These are phyloP conservation scores for Apeltes quadracus DNA, from an alignment of 2,113 vertebrate genomes.

Conservation along the genomic window DNA sequence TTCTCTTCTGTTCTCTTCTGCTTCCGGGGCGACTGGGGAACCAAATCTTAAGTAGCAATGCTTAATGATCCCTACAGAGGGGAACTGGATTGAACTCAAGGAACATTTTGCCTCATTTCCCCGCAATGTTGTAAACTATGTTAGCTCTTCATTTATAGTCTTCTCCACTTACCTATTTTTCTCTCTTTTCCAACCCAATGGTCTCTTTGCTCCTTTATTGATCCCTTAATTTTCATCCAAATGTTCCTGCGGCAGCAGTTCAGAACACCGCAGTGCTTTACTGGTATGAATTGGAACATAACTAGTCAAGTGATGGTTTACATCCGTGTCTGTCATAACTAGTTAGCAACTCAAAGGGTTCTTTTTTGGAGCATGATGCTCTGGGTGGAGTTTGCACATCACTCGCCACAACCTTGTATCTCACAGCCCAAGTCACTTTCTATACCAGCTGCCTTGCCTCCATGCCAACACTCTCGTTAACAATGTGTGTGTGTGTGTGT, in stretches of 20 bases:
- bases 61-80: neutral
- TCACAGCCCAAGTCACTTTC: conserved; percentile 24
- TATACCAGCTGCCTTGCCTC: conserved; percentile 30
- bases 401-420: conserved; percentile 26
- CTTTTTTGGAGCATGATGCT: too few species aligned
- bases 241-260: too few species aligned
- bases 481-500: conserved; percentile 1
- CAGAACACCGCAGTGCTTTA: too few species aligned
- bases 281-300: too few species aligned
- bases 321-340: too few species aligned
- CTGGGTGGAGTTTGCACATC: too few species aligned
- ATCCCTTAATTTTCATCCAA: too few species aligned
- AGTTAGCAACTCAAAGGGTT: too few species aligned
- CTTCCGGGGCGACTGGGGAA: neutral
- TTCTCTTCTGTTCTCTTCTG: neutral
- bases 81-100: neutral
- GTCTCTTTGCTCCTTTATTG: neutral
- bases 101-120: conserved; percentile 3
- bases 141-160: neutral
- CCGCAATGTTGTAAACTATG: neutral
- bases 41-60: neutral
- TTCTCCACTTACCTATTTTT: neutral
- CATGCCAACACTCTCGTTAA: conserved; percentile 18
- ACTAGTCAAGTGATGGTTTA: too few species aligned
- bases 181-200: neutral